Evolutionary conservation across 2,113 vertebrate genomes (phyloP), one percentile per base, ranked within the genome.

Genomic region (Sylvietta virens): DNA sequence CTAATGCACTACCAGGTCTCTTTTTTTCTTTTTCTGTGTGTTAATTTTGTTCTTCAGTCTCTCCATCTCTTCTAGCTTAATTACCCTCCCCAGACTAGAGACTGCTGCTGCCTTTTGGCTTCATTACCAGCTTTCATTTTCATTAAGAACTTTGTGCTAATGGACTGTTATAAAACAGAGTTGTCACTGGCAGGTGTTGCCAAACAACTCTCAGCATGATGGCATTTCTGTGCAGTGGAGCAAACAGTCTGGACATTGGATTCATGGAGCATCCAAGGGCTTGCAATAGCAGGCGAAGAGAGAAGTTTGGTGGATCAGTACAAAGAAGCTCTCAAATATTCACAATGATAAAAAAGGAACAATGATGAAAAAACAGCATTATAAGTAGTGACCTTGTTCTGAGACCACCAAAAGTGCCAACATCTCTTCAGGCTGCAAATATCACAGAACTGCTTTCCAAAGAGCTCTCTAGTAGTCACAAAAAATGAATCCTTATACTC

Each of bases 71-170:
- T 97, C 90, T 62, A 93, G 80, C 94, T 95, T 98, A 98, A 98
- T 98, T 98, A 95, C 87, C 77, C 95, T 97, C 94, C 96, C 81
- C 88, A 96, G 97, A 96, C 95, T 96, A 85, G 87, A 97, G 94
- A 72, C 89, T 94, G 95, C 97, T 94, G 95, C 95, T 96, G 92
- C 96, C 95, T 98, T 97, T 98, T 97, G 98, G 94, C 97, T 98
- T 98, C 97, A 97, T 98, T 98, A 98, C 94, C 56, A 91, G 92
- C 97, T 98, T 98, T 98, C 97, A 97, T 98, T 98, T 98, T 98
- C 98, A 98, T 98, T 98, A 98, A 97, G 98, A 96, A 95, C 97
- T 94, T 93, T 95, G 95, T 4, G 21, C 95, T 98, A 98, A 98
- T 98, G 96, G 97, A 95, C 96, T 98, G 83, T 97, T 98, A 95